Percentiles rank a stretch among this genome's conserved stretches.
phyloP scores from a whole-genome alignment of 53 echinoderm and acorn worm genomes.

The Temnopleurus reevesii region DNA sequence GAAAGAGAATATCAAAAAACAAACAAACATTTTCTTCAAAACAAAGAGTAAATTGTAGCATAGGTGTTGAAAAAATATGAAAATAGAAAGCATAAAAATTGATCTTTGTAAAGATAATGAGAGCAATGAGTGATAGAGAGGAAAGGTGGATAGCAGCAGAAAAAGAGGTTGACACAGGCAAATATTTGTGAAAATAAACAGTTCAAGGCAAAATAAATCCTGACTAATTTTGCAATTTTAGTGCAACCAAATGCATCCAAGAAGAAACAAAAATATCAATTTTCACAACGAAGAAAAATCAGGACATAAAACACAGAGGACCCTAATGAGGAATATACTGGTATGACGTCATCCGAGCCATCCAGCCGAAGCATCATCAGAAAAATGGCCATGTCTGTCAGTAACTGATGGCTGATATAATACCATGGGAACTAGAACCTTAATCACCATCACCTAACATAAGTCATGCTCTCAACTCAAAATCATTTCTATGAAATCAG shows the following conservation, averaged over 20 bases:
- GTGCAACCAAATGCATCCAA: neutral
- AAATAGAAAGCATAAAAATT: neutral
- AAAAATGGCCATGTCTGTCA: slow-evolving; percentile 13
- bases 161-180: neutral
- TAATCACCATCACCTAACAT: neutral
- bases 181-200: neutral
- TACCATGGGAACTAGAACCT: neutral
- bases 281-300: neutral
- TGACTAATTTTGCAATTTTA: neutral
- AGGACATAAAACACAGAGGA: neutral
- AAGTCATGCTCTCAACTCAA: neutral
- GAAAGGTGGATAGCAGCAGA: too few species aligned
- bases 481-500: slow-evolving; percentile 20
- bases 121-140: too few species aligned
- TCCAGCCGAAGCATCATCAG: neutral
- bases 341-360: slow-evolving; percentile 9
- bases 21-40: neutral
- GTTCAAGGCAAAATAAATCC: neutral
- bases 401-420: neutral
- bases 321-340: neutral
- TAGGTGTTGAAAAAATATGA: neutral
- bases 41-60: neutral
- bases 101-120: neutral
- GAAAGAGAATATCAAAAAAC: neutral
- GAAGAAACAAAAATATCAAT: neutral